Conservation (phyloP, 2,888 invertebrate genomes). For the Odontomyia ornata region DNA sequence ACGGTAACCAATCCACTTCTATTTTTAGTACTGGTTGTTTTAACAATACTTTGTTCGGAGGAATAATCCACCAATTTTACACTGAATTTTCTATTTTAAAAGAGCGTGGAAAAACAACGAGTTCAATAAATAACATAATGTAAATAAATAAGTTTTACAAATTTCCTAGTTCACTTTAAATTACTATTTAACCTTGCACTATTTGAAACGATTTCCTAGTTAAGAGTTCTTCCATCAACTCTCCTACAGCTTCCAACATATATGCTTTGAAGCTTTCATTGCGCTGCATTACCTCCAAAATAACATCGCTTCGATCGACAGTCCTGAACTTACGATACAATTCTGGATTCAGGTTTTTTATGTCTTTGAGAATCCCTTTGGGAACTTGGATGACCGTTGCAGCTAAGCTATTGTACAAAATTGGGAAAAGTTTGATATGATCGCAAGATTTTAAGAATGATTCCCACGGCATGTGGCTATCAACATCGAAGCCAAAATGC, state of each 20-base stretch:
- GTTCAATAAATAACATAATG: no score
- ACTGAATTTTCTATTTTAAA: no score
- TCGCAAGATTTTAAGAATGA: constrained; percentile 60
- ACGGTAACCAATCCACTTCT: no score
- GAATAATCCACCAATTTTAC: no score
- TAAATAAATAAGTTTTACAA: no score
- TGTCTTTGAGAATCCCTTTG: constrained; percentile 56
- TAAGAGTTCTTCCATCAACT: constrained; percentile 54
- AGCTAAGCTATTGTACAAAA: constrained; percentile 60
- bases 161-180: no score
- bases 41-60: no score
- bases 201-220: constrained; percentile 1
- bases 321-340: constrained; percentile 62
- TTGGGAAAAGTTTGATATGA: constrained; percentile 57
- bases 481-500: constrained; percentile 52
- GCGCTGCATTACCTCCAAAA: constrained; percentile 58
- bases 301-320: constrained; percentile 61
- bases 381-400: constrained; percentile 62
- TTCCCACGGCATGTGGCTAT: constrained; percentile 56
- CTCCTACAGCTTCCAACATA: constrained; percentile 58
- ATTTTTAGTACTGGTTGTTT: no score
- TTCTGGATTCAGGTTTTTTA: constrained; percentile 59
- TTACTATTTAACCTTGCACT: no score
- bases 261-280: constrained; percentile 58
- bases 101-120: no score